Evolutionary conservation across 2,113 vertebrate species (phyloP), one percentile per base, ranked within the genome.

Genomic region (Pseudorasbora parva): DNA sequence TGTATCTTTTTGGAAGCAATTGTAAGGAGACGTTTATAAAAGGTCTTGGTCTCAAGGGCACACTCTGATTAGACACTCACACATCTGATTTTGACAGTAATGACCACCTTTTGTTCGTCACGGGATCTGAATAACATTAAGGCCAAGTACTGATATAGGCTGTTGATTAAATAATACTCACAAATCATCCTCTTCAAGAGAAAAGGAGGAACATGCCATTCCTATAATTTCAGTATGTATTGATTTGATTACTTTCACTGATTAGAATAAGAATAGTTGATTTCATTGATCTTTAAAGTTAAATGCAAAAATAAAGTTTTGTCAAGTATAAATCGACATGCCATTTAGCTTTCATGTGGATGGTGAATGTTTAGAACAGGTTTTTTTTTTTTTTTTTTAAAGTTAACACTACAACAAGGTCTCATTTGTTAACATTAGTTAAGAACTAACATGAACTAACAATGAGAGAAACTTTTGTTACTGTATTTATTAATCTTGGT

Each of bases 41-140:
- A 9, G 23, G 41, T 78, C n/a, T 47, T 10, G 12, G 56, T 43
- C 76, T 78, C 15, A 45, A 43, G 37, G 33, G 60, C 21, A 60
- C 33, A 25, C 56, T 25, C 71, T 59, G 75, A 59, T 78, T 45
- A 45, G 33, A 62, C 37, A 62, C 37, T 74, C 23, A 74, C 11
- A 74, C 45, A 51, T 74, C 47, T 78, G 41, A 78, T 62, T 47
- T 27, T 62, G n/a, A 41, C 76, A 43, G 56, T 62, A 62, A 47
- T 78, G 57, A 78, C 76, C n/a, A 30, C 41, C 41, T 62, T 62
- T 78, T 23, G 6, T 60, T 43, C 41, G 30, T 59, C 21, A 56
- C 17, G 0, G 12, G 15, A 45, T 14, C n/a, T 62, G 11, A 45
- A 64, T 78, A n/a, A 43, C 4, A 33, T 23, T 41, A 37, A 21